Base-by-base conservation (phyloP, 2,888 invertebrate genomes). In the Nomada flava region DNA sequence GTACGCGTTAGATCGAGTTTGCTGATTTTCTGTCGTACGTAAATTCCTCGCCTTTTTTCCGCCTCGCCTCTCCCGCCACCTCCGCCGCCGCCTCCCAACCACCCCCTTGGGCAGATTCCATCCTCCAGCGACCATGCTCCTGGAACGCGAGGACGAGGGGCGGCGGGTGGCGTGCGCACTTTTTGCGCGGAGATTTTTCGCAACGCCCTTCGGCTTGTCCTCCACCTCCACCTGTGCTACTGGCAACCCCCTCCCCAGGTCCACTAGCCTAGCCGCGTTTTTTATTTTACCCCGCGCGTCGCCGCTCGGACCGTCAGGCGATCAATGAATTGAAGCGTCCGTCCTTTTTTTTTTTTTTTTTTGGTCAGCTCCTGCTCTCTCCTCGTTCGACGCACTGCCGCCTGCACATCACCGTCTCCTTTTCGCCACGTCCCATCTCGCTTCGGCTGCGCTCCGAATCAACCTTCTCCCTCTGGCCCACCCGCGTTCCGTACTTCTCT, bases 281-380 rank as follows among this genome's bases (percentile, higher is more conserved):
- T 91, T 91, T 91, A 91, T 92, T 91, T 90, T 87, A 87, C 86
- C 90, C 91, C 91, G 89, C 91, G 89, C 91, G 90, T 92, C 90
- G 91, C 90, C 88, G 90, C 91, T 92, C 91, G 92, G 92, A 93
- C 92, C 90, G 91, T 89, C 87, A 90, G 89, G 90, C 93, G 93
- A 93, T 93, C 93, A 93, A 93, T 93, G 93, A 93, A 93, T 93
- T 93, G 93, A 92, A 93, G 93, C 93, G 92, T 91, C 91, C 92
- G 86, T 92, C 91, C 91, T 91, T 91, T 92, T 90, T 92, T 67
- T 42, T 53, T 93, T 93, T 91, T 92, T 91, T 92, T 91, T 93
- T 93, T 91, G 93, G 93, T 93, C 93, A 93, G 92, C 89, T 89
- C 89, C 89, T 84, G 85, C 79, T 7, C 85, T 88, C 88, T 89